These are phyloP conservation scores for Tautogolabrus adspersus DNA, from an alignment of 2,113 vertebrate genomes.

Conservation along the genomic window DNA sequence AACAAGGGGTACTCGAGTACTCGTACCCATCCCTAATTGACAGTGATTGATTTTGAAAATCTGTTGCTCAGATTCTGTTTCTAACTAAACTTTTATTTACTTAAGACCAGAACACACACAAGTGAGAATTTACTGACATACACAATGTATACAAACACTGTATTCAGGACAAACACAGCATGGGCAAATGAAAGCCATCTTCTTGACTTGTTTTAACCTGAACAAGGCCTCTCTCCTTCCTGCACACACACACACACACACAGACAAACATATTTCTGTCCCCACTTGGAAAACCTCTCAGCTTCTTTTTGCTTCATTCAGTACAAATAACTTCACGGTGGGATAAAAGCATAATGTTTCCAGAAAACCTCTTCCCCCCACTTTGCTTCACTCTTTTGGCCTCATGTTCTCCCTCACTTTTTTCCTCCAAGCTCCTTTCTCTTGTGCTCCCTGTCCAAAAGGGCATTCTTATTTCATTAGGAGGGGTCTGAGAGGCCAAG, in stretches of 20 bases:
- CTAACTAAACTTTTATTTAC: not conserved
- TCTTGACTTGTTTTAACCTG: constrained; percentile 70
- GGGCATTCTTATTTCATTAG: constrained; percentile 76
- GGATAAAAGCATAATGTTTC: constrained; percentile 78
- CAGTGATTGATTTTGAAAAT: constrained; percentile 9
- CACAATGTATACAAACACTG: constrained; percentile 52
- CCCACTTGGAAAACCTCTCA: constrained; percentile 68
- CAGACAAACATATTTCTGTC: constrained; percentile 69
- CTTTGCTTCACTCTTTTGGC: constrained; percentile 64
- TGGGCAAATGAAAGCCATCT: constrained; percentile 64
- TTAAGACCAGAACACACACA: constrained; percentile 3
- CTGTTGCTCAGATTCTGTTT: constrained; percentile 4
- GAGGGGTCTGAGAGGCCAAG: constrained; percentile 67
- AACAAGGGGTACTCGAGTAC: too few relatives aligned
- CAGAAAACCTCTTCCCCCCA: constrained; percentile 68
- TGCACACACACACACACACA: constrained; percentile 39
- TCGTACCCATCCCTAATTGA: too few relatives aligned
- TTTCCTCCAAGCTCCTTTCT: constrained; percentile 61
- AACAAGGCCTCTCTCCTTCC: constrained; percentile 58
- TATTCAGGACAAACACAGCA: constrained; percentile 49
- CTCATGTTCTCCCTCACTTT: constrained; percentile 61
- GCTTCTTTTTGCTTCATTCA: constrained; percentile 75
- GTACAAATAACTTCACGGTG: constrained; percentile 80
- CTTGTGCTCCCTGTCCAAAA: constrained; percentile 65
- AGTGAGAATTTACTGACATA: constrained; percentile 30